These are phyloP conservation scores for Carassius auratus DNA, from an alignment of 2,113 vertebrate genomes.

Conservation along the genomic window DNA sequence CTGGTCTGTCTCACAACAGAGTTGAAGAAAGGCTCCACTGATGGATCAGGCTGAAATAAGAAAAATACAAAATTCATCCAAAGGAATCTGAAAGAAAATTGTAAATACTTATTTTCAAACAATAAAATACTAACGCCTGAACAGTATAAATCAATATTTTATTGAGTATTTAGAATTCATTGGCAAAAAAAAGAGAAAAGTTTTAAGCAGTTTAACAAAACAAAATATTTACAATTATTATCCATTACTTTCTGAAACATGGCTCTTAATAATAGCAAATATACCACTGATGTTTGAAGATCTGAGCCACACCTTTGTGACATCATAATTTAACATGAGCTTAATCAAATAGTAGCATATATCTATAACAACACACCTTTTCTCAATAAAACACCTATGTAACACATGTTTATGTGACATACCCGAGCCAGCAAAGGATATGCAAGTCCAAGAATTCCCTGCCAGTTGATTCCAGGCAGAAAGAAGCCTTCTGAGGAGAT, in stretches of 20 bases:
- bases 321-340: background rate
- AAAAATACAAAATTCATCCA: background rate
- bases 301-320: background rate
- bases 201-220: no score
- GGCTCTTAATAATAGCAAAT: background rate
- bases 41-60: constrained; percentile 84
- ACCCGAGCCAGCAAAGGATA: constrained; percentile 89
- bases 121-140: background rate
- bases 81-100: background rate
- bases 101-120: background rate
- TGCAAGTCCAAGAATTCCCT: constrained; percentile 93
- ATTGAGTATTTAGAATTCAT: background rate
- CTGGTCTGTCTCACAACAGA: constrained; percentile 86
- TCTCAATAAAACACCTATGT: background rate
- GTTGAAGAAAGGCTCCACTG: constrained; percentile 93
- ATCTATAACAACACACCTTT: background rate
- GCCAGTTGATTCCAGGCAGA: constrained; percentile 89
- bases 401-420: constrained; percentile 54
- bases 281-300: background rate
- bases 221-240: background rate
- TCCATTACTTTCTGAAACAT: background rate
- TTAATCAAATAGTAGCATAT: constrained; percentile 33
- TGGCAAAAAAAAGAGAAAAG: background rate
- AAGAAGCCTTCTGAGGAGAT: constrained; percentile 90
- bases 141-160: background rate